Evolutionary conservation across 2,797 vertebrate species (phyloP).

Genomic region (Oreortyx pictus): DNA sequence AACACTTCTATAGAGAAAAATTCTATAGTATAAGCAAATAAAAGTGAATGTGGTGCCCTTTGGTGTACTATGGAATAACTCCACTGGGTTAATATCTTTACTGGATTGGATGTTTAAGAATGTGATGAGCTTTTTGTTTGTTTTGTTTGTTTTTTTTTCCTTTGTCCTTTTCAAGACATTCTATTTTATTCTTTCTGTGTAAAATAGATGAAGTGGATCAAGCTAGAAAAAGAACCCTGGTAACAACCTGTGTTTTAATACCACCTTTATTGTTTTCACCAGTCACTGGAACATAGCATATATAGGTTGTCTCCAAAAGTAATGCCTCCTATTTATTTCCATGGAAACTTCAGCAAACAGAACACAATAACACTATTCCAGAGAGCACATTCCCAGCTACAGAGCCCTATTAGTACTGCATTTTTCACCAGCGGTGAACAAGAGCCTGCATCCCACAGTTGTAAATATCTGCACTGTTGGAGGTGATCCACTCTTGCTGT

Average conservation of each 20-base stretch:
- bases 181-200: background rate
- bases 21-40: conserved; percentile 37
- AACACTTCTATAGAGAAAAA: conserved; percentile 55
- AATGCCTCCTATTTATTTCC: background rate
- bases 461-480: background rate
- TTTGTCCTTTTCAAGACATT: background rate
- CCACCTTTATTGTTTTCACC: background rate
- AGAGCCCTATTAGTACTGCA: background rate
- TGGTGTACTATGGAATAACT: conserved; percentile 47
- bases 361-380: background rate
- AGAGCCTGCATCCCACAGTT: background rate
- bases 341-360: background rate
- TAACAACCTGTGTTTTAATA: background rate
- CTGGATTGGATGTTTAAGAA: background rate
- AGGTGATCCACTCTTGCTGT: background rate
- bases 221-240: background rate
- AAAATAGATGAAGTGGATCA: background rate
- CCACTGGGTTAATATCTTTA: background rate
- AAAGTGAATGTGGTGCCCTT: conserved; percentile 24
- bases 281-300: background rate
- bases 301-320: background rate
- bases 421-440: background rate
- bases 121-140: background rate
- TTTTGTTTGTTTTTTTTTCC: background rate
- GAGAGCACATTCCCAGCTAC: background rate